Percentiles rank a stretch among this genome's conserved stretches.
phyloP scores from a whole-genome alignment of 1,140 invertebrate species.

The Mylabris phalerata region DNA sequence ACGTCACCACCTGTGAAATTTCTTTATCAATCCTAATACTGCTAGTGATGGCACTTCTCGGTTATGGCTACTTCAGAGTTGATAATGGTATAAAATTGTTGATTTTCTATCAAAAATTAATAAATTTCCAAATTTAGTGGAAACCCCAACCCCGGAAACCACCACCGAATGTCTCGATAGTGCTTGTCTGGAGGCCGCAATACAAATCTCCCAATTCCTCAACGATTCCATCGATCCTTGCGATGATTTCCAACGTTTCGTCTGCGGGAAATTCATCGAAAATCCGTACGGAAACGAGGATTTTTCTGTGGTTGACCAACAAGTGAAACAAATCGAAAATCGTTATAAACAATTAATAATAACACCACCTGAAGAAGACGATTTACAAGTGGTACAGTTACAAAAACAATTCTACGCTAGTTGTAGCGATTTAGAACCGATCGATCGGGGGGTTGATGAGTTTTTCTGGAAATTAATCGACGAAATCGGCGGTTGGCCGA shows the following conservation, averaged over 20 bases:
- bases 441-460: not conserved
- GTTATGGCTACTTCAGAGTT: too few species aligned
- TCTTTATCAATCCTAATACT: too few species aligned
- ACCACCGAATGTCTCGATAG: not conserved
- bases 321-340: not conserved
- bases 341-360: conserved; percentile 3
- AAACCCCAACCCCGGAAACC: too few species aligned
- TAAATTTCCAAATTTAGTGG: too few species aligned
- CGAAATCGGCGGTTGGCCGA: conserved; percentile 79
- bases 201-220: conserved; percentile 40
- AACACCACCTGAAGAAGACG: not conserved
- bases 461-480: conserved; percentile 40
- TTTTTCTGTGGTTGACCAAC: not conserved
- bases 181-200: conserved; percentile 18
- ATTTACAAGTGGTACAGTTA: not conserved
- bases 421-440: conserved; percentile 6
- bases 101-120: too few species aligned
- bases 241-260: conserved; percentile 60
- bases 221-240: conserved; percentile 55
- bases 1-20: too few species aligned
- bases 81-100: too few species aligned
- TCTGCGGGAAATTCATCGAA: conserved; percentile 48
- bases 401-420: conserved; percentile 9
- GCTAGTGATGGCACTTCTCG: too few species aligned
- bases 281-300: not conserved